Conservation (phyloP, 2,888 invertebrate species). For the Cepaea hortensis region DNA sequence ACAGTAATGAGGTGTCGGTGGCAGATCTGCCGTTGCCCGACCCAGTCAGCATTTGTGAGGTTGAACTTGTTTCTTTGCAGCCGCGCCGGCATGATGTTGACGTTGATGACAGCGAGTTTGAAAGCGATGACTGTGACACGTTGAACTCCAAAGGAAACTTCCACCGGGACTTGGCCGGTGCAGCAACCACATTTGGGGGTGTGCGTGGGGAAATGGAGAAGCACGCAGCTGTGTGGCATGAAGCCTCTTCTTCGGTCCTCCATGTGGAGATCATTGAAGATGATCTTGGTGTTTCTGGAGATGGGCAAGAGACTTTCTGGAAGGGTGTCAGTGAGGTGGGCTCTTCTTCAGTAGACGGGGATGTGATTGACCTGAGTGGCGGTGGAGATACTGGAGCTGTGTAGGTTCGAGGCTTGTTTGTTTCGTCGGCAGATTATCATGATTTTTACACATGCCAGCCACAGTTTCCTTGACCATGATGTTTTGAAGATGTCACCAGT, state of each 20-base stretch:
- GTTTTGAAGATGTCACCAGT: not conserved
- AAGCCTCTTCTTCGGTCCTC: not conserved
- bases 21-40: conserved; percentile 40
- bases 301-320: not conserved
- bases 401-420: not conserved
- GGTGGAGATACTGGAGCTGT: not conserved
- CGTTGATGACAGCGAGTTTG: conserved; percentile 32
- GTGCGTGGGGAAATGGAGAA: not conserved
- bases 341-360: not conserved
- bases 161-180: conserved; percentile 5
- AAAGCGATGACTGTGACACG: conserved; percentile 36
- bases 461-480: not conserved
- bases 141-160: conserved; percentile 19
- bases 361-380: not conserved
- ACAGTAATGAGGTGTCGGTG: conserved; percentile 37
- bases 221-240: not conserved
- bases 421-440: not conserved
- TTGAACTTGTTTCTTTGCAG: not conserved
- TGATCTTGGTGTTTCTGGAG: not conserved
- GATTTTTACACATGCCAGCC: not conserved
- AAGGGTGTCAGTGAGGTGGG: not conserved
- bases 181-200: conserved; percentile 26
- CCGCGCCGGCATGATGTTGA: not conserved
- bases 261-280: not conserved
- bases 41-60: not conserved